A percentile compares a stretch with the other conserved stretches of the same genome.
These are phyloP conservation scores for Frankliniella intonsa DNA, from an alignment of 2,888 invertebrate genomes.

Conservation along the genomic window DNA sequence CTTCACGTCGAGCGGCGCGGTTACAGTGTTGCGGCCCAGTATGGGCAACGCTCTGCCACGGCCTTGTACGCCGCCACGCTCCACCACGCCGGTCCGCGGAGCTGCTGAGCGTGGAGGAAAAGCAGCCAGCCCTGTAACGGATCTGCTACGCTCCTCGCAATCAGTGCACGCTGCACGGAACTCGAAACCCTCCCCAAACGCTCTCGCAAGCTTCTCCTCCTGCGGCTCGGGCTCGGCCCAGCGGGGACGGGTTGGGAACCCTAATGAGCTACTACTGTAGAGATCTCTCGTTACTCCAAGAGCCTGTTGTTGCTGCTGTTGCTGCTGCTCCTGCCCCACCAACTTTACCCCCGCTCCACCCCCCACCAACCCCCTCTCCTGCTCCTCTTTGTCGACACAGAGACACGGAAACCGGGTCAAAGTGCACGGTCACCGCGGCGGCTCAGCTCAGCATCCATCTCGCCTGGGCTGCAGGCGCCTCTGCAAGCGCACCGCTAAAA, in stretches of 20 bases:
- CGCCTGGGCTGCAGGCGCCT: background rate
- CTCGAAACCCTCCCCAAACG: background rate
- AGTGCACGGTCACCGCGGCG: background rate
- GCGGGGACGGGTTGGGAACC: background rate
- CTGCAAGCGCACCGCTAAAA: background rate
- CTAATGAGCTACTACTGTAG: constrained; percentile 15
- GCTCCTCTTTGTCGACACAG: background rate
- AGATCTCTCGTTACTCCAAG: constrained; percentile 19
- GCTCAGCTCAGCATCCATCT: background rate
- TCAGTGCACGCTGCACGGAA: constrained; percentile 5
- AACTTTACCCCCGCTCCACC: background rate
- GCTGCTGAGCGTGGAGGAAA: no score
- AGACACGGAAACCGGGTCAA: background rate
- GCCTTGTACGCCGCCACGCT: no score
- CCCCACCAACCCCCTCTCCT: background rate
- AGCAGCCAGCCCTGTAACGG: background rate
- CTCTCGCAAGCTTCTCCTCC: background rate
- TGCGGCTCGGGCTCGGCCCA: background rate
- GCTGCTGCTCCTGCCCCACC: no score
- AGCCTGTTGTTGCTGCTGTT: background rate
- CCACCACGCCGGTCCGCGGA: no score
- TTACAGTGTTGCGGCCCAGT: no score
- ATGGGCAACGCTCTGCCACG: no score
- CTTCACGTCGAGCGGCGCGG: no score
- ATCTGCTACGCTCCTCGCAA: background rate